phyloP scores from a whole-genome alignment of 2,797 vertebrate species.

The Myotis planiceps region DNA sequence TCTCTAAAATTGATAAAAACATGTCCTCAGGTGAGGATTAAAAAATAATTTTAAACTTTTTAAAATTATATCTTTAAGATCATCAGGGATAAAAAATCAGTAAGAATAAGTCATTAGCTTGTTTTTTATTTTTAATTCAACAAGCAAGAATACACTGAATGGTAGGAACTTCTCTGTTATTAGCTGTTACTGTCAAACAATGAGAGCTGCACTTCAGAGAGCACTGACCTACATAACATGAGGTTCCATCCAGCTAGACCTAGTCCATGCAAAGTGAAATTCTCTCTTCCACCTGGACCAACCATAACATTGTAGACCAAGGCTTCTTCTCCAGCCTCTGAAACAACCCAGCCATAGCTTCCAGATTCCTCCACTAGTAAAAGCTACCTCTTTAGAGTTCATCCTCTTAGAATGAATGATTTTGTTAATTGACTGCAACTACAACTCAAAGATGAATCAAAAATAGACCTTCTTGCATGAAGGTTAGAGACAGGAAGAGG shows the following conservation, averaged over 20 bases:
- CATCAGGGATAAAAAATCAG: not conserved
- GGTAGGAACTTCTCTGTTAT: not conserved
- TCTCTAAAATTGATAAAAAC: not conserved
- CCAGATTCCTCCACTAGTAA: not conserved
- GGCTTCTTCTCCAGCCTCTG: not conserved
- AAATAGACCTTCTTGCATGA: not conserved
- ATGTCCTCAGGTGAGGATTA: not conserved
- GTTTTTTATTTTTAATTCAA: not conserved
- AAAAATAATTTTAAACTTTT: no score
- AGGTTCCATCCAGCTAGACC: not conserved
- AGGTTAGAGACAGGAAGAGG: not conserved
- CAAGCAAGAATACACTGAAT: not conserved
- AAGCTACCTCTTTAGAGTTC: not conserved
- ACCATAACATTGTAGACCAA: not conserved
- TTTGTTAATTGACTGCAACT: not conserved
- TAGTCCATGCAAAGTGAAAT: not conserved
- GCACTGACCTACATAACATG: not conserved
- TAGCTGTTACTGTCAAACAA: not conserved
- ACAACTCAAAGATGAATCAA: not conserved
- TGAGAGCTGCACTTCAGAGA: not conserved
- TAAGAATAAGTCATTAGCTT: not conserved
- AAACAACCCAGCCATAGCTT: not conserved
- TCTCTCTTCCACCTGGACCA: not conserved
- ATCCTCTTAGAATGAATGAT: not conserved
- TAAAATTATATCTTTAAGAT: not conserved